Percentiles rank a stretch among this genome's conserved stretches.
Evolutionary conservation across 2,888 invertebrate genomes (phyloP).

Genomic region (Agapostemon virescens): DNA sequence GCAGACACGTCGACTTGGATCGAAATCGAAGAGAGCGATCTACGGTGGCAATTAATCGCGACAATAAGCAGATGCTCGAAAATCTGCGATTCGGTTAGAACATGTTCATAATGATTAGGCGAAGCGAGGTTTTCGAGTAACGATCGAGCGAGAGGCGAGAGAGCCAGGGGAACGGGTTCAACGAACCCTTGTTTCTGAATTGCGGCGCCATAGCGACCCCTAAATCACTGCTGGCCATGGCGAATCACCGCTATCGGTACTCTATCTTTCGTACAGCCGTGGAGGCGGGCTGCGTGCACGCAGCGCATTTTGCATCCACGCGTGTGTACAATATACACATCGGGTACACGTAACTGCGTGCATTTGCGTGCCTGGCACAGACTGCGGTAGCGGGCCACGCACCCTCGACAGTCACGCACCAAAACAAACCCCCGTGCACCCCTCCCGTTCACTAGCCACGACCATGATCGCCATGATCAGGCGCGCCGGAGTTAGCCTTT

Average conservation of each 20-base stretch:
- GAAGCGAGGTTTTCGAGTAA: slow-evolving; percentile 55
- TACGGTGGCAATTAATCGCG: background rate
- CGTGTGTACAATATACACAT: slow-evolving; percentile 7
- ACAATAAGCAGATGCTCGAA: background rate
- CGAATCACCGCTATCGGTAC: slow-evolving; percentile 68
- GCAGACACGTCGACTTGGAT: background rate
- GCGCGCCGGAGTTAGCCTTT: slow-evolving; percentile 11
- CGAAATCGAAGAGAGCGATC: background rate
- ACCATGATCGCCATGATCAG: slow-evolving; percentile 31
- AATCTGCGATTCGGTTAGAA: background rate
- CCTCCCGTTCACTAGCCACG: background rate
- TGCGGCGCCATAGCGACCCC: slow-evolving; percentile 70
- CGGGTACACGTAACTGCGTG: slow-evolving; percentile 48
- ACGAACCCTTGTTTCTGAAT: slow-evolving; percentile 71
- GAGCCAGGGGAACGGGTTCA: slow-evolving; percentile 53
- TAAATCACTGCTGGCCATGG: slow-evolving; percentile 67
- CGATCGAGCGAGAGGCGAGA: slow-evolving; percentile 43
- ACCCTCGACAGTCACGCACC: slow-evolving; percentile 66
- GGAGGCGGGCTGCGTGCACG: slow-evolving; percentile 59
- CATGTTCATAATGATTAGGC: slow-evolving; percentile 47
- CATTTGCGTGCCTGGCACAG: slow-evolving; percentile 67
- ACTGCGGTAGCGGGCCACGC: slow-evolving; percentile 50
- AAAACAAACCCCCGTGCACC: slow-evolving; percentile 66
- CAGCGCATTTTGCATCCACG: slow-evolving; percentile 56
- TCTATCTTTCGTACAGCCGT: slow-evolving; percentile 64